Conservation (phyloP, 35 echinoderm and acorn worm genomes). For the Holothuria glaberrima region DNA sequence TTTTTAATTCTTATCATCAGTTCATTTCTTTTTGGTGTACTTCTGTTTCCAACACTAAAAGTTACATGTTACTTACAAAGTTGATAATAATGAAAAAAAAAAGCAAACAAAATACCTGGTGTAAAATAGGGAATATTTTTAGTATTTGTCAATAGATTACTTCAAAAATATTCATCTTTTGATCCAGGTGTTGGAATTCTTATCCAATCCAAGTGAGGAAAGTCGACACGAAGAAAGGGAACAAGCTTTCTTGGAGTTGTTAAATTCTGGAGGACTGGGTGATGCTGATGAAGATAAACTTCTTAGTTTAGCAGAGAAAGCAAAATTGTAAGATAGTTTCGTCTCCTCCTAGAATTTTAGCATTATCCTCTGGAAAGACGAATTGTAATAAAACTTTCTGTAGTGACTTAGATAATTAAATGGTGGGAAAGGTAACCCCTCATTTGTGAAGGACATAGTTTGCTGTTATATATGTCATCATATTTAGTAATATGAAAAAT, state of each 20-base stretch:
- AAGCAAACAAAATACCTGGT: neutral
- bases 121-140: neutral
- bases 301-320: slow-evolving; percentile 84
- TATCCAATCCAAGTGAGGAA: slow-evolving; percentile 76
- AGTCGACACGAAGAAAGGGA: slow-evolving; percentile 89
- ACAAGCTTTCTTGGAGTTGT: slow-evolving; percentile 90
- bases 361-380: neutral
- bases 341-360: too few species aligned
- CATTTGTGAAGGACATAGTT: too few species aligned
- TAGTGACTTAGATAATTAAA: too few species aligned
- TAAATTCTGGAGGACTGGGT: slow-evolving; percentile 87
- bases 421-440: too few species aligned
- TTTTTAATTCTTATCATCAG: too few species aligned
- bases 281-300: slow-evolving; percentile 87
- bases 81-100: too few species aligned
- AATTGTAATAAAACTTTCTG: neutral
- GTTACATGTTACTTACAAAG: too few species aligned
- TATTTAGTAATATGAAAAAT: too few species aligned
- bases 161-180: neutral
- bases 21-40: neutral
- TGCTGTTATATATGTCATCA: too few species aligned
- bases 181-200: slow-evolving; percentile 87
- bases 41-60: neutral
- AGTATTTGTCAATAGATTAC: neutral
- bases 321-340: slow-evolving; percentile 88